Percentiles rank a stretch among this genome's conserved stretches.
These are phyloP conservation scores for Lasioglossum baleicum DNA, from an alignment of 1,140 invertebrate species.

Conservation along the genomic window DNA sequence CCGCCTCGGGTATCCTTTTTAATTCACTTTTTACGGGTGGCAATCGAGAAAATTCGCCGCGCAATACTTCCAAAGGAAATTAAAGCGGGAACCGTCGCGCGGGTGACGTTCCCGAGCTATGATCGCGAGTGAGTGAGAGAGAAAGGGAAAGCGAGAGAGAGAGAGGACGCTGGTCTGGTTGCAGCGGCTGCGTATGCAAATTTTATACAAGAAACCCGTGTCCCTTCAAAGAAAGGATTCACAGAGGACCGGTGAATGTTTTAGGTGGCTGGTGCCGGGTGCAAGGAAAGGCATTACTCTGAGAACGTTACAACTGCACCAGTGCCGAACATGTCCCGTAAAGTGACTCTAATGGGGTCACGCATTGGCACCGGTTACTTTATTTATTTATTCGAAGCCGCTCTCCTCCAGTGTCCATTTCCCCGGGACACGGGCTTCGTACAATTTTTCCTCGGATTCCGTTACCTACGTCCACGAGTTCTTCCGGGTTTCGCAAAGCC, in stretches of 20 bases:
- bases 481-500: conserved; percentile 34
- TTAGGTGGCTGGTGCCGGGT: conserved; percentile 33
- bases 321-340: conserved; percentile 50
- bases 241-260: conserved; percentile 46
- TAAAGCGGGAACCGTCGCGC: conserved; percentile 28
- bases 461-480: not conserved
- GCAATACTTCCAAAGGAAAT: conserved; percentile 13
- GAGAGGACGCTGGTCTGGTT: too few species aligned
- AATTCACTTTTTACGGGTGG: conserved; percentile 15
- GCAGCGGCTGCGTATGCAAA: conserved; percentile 51
- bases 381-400: conserved; percentile 74
- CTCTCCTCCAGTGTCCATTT: conserved; percentile 7
- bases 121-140: not conserved
- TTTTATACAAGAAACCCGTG: conserved; percentile 59
- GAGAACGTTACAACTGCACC: conserved; percentile 42
- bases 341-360: conserved; percentile 74
- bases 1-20: conserved; percentile 1
- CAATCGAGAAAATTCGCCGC: conserved; percentile 8
- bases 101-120: not conserved
- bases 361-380: conserved; percentile 67
- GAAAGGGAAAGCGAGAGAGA: too few species aligned
- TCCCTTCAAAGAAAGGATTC: conserved; percentile 43
- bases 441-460: conserved; percentile 42
- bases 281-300: conserved; percentile 42
- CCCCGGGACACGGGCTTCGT: not conserved